These are phyloP conservation scores for Betta splendens DNA, from an alignment of 2,797 vertebrate species.

Conservation along the genomic window DNA sequence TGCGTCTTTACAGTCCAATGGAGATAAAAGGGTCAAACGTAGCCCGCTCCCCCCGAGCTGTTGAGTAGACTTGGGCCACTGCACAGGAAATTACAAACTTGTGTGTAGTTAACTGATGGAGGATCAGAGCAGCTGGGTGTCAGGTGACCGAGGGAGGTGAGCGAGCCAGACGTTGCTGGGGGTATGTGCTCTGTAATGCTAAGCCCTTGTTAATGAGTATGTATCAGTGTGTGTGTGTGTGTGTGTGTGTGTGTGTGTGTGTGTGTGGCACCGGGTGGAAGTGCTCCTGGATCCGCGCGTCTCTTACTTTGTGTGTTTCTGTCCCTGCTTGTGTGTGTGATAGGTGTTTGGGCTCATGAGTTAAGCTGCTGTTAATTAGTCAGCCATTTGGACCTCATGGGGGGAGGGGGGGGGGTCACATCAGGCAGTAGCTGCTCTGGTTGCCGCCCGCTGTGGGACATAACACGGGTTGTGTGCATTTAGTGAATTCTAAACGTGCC, in stretches of 20 bases:
- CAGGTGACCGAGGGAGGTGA: constrained; percentile 76
- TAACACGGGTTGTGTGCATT: constrained; percentile 10
- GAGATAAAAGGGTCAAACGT: no score
- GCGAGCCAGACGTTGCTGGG: constrained; percentile 64
- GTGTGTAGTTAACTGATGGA: constrained; percentile 43
- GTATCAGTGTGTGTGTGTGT: constrained; percentile 46
- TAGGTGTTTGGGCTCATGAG: constrained; percentile 49
- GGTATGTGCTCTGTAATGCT: constrained; percentile 58
- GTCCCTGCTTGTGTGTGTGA: constrained; percentile 2
- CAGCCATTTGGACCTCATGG: constrained; percentile 78
- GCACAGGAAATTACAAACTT: constrained; percentile 3
- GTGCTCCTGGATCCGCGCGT: not conserved
- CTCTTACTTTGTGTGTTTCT: not conserved
- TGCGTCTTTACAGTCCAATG: no score
- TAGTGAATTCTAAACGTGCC: constrained; percentile 1
- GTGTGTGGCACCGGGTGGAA: not conserved
- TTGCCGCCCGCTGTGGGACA: constrained; percentile 14
- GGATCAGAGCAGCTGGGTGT: constrained; percentile 59
- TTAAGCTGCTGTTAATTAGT: constrained; percentile 81
- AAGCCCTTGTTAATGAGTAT: constrained; percentile 79
- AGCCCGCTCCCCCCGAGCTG: not conserved
- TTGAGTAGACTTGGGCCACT: not conserved
- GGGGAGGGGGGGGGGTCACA: constrained; percentile 61
- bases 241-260: constrained; percentile 11
- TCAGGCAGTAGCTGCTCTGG: constrained; percentile 60